These are phyloP conservation scores for Drosophila rellima DNA, from an alignment of 2,888 invertebrate genomes.

Conservation along the genomic window DNA sequence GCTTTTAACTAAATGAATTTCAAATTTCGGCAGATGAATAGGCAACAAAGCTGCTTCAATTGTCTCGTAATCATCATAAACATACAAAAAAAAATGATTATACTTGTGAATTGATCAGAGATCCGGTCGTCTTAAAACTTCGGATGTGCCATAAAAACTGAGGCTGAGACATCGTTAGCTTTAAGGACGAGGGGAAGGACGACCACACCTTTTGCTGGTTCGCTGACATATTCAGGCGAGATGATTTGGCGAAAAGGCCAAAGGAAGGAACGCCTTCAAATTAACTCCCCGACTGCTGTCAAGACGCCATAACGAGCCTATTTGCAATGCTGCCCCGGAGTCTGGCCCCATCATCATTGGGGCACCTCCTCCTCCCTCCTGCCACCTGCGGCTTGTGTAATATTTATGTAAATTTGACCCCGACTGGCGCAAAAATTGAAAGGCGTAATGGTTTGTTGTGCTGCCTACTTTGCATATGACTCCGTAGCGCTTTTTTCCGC, in stretches of 20 bases:
- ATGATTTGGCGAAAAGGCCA: slow-evolving; percentile 56
- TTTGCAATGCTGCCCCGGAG: slow-evolving; percentile 70
- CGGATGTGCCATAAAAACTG: slow-evolving; percentile 32
- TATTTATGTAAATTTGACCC: slow-evolving; percentile 71
- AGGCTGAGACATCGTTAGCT: slow-evolving; percentile 51
- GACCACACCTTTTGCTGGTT: slow-evolving; percentile 70
- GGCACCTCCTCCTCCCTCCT: not conserved
- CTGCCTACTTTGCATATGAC: slow-evolving; percentile 67
- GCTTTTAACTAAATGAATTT: not conserved
- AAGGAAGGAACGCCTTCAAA: slow-evolving; percentile 37
- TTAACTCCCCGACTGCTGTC: slow-evolving; percentile 52
- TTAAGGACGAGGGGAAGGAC: slow-evolving; percentile 35
- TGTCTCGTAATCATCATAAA: slow-evolving; percentile 28
- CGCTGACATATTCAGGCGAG: slow-evolving; percentile 38
- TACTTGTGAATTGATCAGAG: slow-evolving; percentile 19
- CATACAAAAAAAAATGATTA: slow-evolving; percentile 6
- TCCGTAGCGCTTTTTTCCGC: slow-evolving; percentile 29
- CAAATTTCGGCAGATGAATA: not conserved
- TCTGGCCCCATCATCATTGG: slow-evolving; percentile 43
- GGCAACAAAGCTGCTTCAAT: slow-evolving; percentile 15
- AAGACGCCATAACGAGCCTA: slow-evolving; percentile 72
- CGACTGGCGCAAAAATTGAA: slow-evolving; percentile 66
- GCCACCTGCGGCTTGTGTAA: slow-evolving; percentile 54
- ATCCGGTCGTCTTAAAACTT: slow-evolving; percentile 25
- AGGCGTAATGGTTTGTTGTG: slow-evolving; percentile 74